Evolutionary conservation across 2,797 vertebrate genomes (phyloP), one percentile per base, ranked within the genome.

Genomic region (Lutjanus campechanus): DNA sequence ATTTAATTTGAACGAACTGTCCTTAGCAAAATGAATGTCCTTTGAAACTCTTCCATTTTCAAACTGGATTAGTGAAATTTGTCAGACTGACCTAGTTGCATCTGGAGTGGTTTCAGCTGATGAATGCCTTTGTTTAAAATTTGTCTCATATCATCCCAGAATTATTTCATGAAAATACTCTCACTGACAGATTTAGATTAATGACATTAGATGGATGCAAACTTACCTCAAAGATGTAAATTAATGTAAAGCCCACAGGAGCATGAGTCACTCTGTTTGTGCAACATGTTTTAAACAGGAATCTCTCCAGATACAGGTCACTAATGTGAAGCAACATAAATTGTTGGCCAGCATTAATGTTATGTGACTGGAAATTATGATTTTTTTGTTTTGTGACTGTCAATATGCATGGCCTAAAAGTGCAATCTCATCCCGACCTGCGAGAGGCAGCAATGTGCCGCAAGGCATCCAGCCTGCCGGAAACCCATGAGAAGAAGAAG

Each of bases 191-290:
- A n/a, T n/a, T n/a, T n/a, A n/a, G n/a, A n/a, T n/a, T n/a, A n/a
- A n/a, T n/a, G n/a, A 68, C n/a, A 64, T 79, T 73, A 66, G 56
- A 71, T 72, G 9, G 64, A 75, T 73, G 40, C 40, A 71, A 70
- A 76, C 60, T 69, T 61, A 43, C 6, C 40, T 61, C 25, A 40
- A 20, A 58, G 41, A 55, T 46, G 46, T 58, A 63, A 76, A 69
- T 78, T 19, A 5, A 54, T 67, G 41, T 17, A 66, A 64, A 69
- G 67, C 63, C 54, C 10, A 25, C 19, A 74, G 56, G 40, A 70
- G 16, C 29, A 51, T 73, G 50, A 71, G 51, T 82, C 75, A 69
- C n/a, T 51, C 13, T 44, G 54, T 55, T 61, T 75, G 41, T 61
- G 4, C 11, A 49, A 22, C 19, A 41, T 56, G 58, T 56, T 50